phyloP scores from a whole-genome alignment of 1,140 invertebrate genomes.

The Camponotus pennsylvanicus region DNA sequence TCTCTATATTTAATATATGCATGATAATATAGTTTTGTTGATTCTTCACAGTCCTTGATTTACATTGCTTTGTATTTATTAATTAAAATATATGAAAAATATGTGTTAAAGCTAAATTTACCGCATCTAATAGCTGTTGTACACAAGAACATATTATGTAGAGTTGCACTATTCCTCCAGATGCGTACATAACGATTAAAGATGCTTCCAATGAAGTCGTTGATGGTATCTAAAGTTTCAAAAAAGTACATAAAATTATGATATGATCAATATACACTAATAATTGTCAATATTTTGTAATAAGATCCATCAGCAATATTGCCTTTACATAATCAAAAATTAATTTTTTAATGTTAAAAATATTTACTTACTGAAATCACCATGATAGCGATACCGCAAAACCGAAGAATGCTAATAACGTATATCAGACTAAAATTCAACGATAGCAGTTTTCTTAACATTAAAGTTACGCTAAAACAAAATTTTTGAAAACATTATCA shows the following conservation, averaged over 20 bases:
- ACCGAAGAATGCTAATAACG: conserved; percentile 65
- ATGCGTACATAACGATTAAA: conserved; percentile 17
- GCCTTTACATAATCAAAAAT: not conserved
- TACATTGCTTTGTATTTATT: not conserved
- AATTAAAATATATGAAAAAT: not conserved
- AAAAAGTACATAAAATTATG: not conserved
- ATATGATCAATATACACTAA: not conserved
- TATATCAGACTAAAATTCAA: conserved; percentile 66
- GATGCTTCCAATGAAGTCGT: not conserved
- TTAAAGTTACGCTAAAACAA: conserved; percentile 54
- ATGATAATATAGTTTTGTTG: too few relatives aligned
- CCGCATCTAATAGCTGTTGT: conserved; percentile 72
- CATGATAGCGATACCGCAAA: conserved; percentile 68
- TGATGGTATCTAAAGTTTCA: not conserved
- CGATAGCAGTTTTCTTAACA: conserved; percentile 56
- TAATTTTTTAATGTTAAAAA: conserved; percentile 31
- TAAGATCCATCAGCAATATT: not conserved
- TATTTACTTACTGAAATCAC: conserved; percentile 51
- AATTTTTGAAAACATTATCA: not conserved
- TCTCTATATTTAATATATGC: too few relatives aligned
- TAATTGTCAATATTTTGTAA: not conserved
- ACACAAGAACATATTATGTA: conserved; percentile 70
- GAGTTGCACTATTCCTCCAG: conserved; percentile 65
- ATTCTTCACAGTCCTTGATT: not conserved
- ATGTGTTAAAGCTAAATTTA: conserved; percentile 27